These are phyloP conservation scores for Peucedramus taeniatus DNA, from an alignment of 2,113 vertebrate genomes.

Conservation along the genomic window DNA sequence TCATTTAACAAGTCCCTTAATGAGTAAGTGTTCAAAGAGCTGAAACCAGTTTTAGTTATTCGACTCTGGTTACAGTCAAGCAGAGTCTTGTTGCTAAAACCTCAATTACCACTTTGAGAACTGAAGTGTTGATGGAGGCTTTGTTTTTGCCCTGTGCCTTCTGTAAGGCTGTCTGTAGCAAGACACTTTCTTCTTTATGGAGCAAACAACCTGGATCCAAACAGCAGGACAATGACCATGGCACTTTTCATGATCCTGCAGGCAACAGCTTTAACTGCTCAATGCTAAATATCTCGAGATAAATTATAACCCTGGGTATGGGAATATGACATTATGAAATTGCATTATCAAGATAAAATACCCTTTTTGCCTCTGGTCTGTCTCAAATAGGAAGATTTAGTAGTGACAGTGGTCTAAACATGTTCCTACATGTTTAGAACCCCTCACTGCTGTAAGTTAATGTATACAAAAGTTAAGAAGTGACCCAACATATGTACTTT, in stretches of 20 bases:
- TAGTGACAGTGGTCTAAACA: background rate
- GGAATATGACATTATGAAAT: background rate
- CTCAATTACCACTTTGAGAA: conserved; percentile 22
- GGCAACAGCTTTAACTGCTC: background rate
- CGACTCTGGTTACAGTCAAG: conserved; percentile 35
- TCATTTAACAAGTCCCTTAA: conserved; percentile 4
- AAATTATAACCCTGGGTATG: background rate
- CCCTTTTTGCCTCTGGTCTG: background rate
- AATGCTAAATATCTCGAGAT: background rate
- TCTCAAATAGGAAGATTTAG: background rate
- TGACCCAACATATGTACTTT: background rate
- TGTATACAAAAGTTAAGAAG: background rate
- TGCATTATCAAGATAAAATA: background rate
- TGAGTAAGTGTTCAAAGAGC: background rate
- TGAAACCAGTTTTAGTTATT: background rate
- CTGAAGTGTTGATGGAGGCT: conserved; percentile 3
- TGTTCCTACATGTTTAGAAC: too few species aligned
- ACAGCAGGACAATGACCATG: background rate
- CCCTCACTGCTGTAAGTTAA: background rate
- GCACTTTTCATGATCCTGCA: background rate
- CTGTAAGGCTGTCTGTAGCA: background rate
- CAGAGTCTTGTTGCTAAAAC: conserved; percentile 38
- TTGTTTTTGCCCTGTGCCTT: background rate
- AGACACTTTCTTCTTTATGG: background rate
- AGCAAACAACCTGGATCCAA: background rate